Conservation (phyloP, 37 sponge, comb jelly and placozoan species). For the Halichondria panicea region DNA sequence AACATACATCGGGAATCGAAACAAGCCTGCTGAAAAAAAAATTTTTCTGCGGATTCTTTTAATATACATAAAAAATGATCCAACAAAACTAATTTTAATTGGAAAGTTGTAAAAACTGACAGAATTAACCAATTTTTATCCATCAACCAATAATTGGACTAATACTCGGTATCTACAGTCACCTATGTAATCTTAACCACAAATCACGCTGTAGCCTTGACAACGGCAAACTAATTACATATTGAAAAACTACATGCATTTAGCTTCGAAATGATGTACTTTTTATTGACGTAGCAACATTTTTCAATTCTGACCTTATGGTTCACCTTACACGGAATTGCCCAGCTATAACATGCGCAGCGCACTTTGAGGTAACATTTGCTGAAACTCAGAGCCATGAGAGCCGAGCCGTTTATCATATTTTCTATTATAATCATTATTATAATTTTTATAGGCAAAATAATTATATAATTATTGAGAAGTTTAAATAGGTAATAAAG, state of each 20-base stretch:
- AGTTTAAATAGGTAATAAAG: too few relatives aligned
- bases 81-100: neutral
- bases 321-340: conserved; percentile 34
- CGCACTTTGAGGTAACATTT: too few relatives aligned
- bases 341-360: too few relatives aligned
- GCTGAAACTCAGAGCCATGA: too few relatives aligned
- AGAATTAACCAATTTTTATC: neutral
- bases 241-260: conserved; percentile 26
- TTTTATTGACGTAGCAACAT: neutral
- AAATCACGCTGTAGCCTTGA: neutral
- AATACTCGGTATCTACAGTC: neutral
- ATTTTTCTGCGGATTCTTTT: neutral
- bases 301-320: conserved; percentile 9
- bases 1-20: too few relatives aligned
- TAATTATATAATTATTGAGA: too few relatives aligned
- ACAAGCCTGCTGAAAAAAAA: neutral
- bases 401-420: too few relatives aligned
- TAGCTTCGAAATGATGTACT: conserved; percentile 31
- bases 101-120: neutral
- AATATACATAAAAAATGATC: neutral
- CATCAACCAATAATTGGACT: neutral
- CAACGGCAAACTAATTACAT: neutral
- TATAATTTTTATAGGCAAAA: too few relatives aligned
- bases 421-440: too few relatives aligned
- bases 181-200: conserved; percentile 10